phyloP scores from a whole-genome alignment of 2,113 vertebrate species.

The Pygoscelis antarcticus region DNA sequence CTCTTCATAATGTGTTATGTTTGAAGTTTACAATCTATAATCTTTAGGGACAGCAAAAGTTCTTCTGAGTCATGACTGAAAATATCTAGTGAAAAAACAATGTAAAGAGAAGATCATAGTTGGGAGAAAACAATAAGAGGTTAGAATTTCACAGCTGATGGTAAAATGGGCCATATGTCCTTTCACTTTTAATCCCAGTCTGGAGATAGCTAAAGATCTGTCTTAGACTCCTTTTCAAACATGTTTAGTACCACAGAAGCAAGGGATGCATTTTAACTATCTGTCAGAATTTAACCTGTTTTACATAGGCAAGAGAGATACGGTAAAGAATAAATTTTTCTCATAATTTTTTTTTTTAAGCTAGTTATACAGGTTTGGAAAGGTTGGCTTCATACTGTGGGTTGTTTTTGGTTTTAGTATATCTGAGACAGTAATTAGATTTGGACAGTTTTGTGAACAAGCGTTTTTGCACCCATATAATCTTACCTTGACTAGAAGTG shows the following conservation, averaged over 20 bases:
- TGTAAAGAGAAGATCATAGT: background rate
- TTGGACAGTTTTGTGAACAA: background rate
- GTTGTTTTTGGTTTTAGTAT: background rate
- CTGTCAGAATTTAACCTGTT: background rate
- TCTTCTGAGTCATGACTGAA: background rate
- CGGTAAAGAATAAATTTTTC: background rate
- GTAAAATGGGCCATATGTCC: background rate
- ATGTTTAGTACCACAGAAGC: background rate
- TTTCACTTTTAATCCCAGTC: background rate
- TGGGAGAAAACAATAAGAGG: background rate
- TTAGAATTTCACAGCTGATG: background rate
- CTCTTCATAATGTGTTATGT: background rate
- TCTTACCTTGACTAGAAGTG: background rate
- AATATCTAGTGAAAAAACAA: background rate
- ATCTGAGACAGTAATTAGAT: slow-evolving; percentile 22
- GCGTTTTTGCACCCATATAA: background rate
- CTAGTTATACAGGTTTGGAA: slow-evolving; percentile 41
- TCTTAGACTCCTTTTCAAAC: background rate
- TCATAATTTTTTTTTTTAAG: slow-evolving; percentile 13
- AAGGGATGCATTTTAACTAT: background rate
- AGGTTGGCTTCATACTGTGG: background rate
- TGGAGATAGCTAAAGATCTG: background rate
- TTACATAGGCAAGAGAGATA: background rate
- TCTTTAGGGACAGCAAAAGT: background rate
- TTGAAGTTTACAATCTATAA: background rate